phyloP scores from a whole-genome alignment of 2,888 invertebrate species.

The Agrochola litura region DNA sequence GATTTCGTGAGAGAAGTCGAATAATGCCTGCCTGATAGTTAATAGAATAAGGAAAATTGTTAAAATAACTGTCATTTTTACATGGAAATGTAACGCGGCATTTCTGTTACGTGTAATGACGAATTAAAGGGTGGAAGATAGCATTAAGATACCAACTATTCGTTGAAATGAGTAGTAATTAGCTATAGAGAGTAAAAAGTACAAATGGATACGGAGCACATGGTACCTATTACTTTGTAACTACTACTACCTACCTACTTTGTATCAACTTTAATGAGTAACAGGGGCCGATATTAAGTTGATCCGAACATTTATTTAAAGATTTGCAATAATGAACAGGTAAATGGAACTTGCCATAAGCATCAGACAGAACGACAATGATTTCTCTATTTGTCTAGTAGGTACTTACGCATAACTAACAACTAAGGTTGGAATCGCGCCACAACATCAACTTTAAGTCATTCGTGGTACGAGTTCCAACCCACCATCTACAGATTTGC shows the following conservation, averaged over 20 bases:
- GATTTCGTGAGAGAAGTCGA: conserved; percentile 62
- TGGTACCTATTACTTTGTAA: too few relatives aligned
- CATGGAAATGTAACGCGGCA: conserved; percentile 28
- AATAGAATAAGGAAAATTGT: conserved; percentile 47
- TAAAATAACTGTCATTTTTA: conserved; percentile 36
- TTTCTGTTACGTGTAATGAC: background rate
- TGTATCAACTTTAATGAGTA: background rate
- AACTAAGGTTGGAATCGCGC: too few relatives aligned
- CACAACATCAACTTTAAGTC: too few relatives aligned
- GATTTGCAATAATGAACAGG: background rate
- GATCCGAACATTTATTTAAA: background rate
- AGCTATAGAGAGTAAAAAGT: background rate
- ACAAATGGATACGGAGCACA: background rate
- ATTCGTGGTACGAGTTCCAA: too few relatives aligned
- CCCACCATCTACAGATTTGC: too few relatives aligned
- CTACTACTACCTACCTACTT: too few relatives aligned
- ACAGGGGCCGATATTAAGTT: background rate
- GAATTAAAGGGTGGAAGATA: background rate
- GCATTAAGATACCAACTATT: background rate
- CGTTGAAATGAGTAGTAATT: background rate
- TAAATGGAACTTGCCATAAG: background rate
- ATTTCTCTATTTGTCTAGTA: background rate
- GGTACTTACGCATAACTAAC: background rate
- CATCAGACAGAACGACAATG: background rate
- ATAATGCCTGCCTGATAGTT: conserved; percentile 52